These are phyloP conservation scores for Scaptomyza caliginosa DNA, from an alignment of 2,888 invertebrate species.

Conservation along the genomic window DNA sequence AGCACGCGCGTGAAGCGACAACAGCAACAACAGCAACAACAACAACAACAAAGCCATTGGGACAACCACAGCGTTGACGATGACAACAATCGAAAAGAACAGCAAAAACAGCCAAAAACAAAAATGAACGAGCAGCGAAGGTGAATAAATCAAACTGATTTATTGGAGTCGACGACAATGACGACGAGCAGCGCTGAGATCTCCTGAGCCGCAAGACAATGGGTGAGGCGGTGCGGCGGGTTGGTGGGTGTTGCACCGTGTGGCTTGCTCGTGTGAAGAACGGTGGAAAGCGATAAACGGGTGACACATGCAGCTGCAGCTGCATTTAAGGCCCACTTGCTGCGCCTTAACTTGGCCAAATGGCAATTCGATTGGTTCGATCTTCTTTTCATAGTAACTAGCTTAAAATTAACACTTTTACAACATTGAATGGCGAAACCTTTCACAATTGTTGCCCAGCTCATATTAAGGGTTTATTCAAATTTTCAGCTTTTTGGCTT, in stretches of 20 bases:
- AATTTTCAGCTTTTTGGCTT: conserved; percentile 34
- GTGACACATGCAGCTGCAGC: conserved; percentile 63
- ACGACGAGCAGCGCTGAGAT: conserved; percentile 45
- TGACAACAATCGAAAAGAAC: conserved; percentile 65
- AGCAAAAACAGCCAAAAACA: conserved; percentile 55
- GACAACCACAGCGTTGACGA: conserved; percentile 47
- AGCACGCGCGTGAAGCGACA: conserved; percentile 73
- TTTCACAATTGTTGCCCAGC: conserved; percentile 5
- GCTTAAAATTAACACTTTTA: not conserved
- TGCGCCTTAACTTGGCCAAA: conserved; percentile 35
- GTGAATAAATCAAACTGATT: conserved; percentile 79
- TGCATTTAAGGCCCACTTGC: conserved; percentile 46
- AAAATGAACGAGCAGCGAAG: conserved; percentile 50
- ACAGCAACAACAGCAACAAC: conserved; percentile 39
- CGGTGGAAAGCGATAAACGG: conserved; percentile 52
- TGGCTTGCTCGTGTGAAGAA: conserved; percentile 25
- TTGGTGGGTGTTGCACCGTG: not conserved
- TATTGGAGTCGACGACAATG: conserved; percentile 74
- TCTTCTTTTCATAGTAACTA: too few species aligned
- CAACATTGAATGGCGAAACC: not conserved
- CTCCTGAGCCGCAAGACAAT: conserved; percentile 53
- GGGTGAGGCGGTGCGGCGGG: not conserved
- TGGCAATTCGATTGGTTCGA: conserved; percentile 41
- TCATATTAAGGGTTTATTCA: conserved; percentile 44
- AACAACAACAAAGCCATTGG: conserved; percentile 29